A percentile compares a stretch with the other conserved stretches of the same genome.
phyloP scores from a whole-genome alignment of 2,888 invertebrate genomes.

The Diplazon laetatorius region DNA sequence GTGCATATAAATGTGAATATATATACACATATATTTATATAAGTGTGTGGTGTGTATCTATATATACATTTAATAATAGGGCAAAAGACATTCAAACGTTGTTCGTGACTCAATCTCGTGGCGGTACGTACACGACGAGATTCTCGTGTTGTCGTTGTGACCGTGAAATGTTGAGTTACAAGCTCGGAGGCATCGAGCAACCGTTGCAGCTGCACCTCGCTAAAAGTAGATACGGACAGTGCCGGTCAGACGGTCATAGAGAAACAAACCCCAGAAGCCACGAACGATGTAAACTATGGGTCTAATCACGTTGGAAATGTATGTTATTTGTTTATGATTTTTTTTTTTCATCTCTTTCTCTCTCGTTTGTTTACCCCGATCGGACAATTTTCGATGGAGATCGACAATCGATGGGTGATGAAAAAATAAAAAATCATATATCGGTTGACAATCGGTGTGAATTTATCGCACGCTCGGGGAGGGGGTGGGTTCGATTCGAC shows the following conservation, averaged over 20 bases:
- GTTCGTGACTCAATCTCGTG: constrained; percentile 7
- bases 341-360: no score
- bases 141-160: constrained; percentile 30
- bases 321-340: no score
- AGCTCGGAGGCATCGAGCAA: constrained; percentile 7
- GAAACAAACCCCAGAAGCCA: constrained; percentile 6
- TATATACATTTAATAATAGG: neutral
- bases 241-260: constrained; percentile 21
- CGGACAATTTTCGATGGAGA: neutral
- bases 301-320: neutral
- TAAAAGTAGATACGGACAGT: constrained; percentile 54
- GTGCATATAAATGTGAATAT: constrained; percentile 1
- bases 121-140: neutral
- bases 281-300: neutral
- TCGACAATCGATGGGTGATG: constrained; percentile 15
- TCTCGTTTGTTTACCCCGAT: neutral
- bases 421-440: no score
- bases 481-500: no score
- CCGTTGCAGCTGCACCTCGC: constrained; percentile 25
- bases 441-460: no score
- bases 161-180: constrained; percentile 54
- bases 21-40: no score
- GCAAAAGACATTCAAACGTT: constrained; percentile 3
- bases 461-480: constrained; percentile 19
- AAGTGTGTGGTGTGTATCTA: neutral